phyloP scores from a whole-genome alignment of 2,797 vertebrate genomes.

The Cyclopterus lumpus region DNA sequence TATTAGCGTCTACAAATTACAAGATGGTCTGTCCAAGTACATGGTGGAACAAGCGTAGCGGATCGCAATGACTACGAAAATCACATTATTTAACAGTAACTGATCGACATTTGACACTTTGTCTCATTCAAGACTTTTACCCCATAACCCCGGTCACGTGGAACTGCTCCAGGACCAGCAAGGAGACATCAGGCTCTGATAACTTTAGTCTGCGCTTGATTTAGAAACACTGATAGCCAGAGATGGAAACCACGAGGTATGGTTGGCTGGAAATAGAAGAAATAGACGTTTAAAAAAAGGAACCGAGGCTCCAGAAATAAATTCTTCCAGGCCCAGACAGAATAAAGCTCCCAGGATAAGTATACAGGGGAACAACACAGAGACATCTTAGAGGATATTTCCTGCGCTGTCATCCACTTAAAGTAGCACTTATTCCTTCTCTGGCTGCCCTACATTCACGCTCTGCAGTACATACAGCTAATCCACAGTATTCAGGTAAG shows the following conservation, averaged over 20 bases:
- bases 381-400: constrained; percentile 69
- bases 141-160: constrained; percentile 64
- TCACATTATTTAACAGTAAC: constrained; percentile 8
- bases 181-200: constrained; percentile 35
- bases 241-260: constrained; percentile 67
- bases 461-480: constrained; percentile 52
- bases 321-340: constrained; percentile 41
- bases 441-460: constrained; percentile 68
- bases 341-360: constrained; percentile 59
- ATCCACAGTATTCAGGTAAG: constrained; percentile 62
- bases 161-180: constrained; percentile 36
- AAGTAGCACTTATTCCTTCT: constrained; percentile 50
- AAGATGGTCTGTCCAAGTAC: constrained; percentile 4
- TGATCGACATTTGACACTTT: background rate
- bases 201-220: constrained; percentile 48
- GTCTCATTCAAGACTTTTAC: constrained; percentile 32
- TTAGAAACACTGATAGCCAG: constrained; percentile 65
- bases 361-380: constrained; percentile 39
- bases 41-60: constrained; percentile 13
- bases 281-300: constrained; percentile 69
- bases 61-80: background rate
- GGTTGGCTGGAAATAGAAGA: constrained; percentile 64
- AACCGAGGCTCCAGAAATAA: constrained; percentile 69
- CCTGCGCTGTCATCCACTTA: constrained; percentile 66
- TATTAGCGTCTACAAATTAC: constrained; percentile 39